Evolutionary conservation across 2,797 vertebrate genomes (phyloP), one percentile per base, ranked within the genome.

Genomic region (Microctenopoma lineatum): DNA sequence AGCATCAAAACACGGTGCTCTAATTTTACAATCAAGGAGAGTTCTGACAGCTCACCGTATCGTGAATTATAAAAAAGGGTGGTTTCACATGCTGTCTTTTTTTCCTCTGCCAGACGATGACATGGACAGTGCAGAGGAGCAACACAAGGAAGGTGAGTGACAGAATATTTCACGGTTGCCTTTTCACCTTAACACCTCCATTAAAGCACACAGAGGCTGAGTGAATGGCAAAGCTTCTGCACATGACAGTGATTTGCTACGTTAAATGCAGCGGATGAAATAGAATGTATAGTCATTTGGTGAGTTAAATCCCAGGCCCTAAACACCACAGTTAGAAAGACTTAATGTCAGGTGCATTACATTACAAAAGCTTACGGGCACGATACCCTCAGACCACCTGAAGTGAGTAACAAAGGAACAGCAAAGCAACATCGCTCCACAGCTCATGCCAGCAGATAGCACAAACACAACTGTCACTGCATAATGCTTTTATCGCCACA

Each of bases 101-200:
- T 41, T 39, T 59, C 60, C 13, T 77, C 47, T 76, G 52, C 65
- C 84, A 94, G 94, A 92, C 86, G 90, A 91, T 66, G 92, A 93
- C 74, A 83, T 84, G 80, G 92, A 94, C 70, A 90, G 80, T 83
- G 75, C 83, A 48, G 91, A 89, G 78, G 80, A 89, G 77, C 84
- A 84, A 73, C 76, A n/a, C 73, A 90, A 90, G 77, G 91, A 81
- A 81, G 93, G 94, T 95, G 89, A 94, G 93, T 94, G 91, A 90
- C 86, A 73, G 83, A 84, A 75, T 79, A 87, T 90, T 88, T 89
- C 79, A 86, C 81, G 84, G 81, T 72, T 90, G 62, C 80, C 84
- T 88, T 89, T 89, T 88, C 82, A 83, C 89, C 83, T 86, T 79
- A 85, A 79, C 85, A 84, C 83, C 84, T 84, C 87, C 83, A 82